phyloP scores from a whole-genome alignment of 2,113 vertebrate species.

The Athene cunicularia region DNA sequence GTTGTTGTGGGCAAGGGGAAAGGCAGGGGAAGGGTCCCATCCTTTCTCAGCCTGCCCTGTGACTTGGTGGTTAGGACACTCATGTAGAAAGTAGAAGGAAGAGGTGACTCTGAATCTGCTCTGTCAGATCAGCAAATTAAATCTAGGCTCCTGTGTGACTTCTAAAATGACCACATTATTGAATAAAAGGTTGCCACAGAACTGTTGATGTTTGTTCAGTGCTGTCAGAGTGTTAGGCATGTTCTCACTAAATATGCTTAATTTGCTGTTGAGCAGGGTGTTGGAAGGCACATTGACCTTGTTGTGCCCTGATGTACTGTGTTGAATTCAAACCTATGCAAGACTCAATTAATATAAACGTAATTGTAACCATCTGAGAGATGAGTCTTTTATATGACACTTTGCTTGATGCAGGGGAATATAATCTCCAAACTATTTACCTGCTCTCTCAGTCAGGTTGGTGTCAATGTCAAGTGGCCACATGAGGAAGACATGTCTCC shows the following conservation, averaged over 20 bases:
- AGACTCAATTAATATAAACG: constrained; percentile 17
- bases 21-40: not conserved
- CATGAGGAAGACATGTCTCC: not conserved
- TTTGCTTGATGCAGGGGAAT: not conserved
- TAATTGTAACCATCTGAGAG: constrained; percentile 15
- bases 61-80: not conserved
- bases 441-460: not conserved
- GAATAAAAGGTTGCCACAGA: not conserved
- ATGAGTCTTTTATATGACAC: not conserved
- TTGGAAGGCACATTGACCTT: constrained; percentile 24
- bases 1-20: not conserved
- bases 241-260: not conserved
- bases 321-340: constrained; percentile 5
- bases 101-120: not conserved
- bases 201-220: not conserved
- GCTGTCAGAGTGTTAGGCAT: not conserved
- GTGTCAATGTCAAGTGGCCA: not conserved
- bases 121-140: not conserved
- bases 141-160: not conserved
- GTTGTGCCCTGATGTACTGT: not conserved
- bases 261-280: not conserved
- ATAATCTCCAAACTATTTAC: not conserved
- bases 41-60: not conserved
- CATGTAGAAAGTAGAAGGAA: not conserved
- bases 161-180: not conserved